These are phyloP conservation scores for Pocillopora damicornis DNA, from an alignment of 64 coral and sea anemone genomes.

Conservation along the genomic window DNA sequence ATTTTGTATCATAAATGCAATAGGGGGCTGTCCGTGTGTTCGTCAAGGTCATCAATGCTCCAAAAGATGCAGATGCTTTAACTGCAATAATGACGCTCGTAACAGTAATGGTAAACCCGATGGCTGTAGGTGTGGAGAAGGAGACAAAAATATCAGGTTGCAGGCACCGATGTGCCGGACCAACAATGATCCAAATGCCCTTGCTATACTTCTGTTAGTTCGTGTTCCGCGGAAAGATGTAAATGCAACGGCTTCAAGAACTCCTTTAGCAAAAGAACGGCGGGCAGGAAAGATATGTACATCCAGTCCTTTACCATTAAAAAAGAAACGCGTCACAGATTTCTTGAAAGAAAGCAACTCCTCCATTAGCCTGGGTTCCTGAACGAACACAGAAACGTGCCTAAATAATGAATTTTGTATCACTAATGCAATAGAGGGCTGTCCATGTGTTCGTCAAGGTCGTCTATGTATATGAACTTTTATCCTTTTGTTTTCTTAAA, in stretches of 20 bases:
- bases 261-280: conserved; percentile 4
- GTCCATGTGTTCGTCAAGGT: conserved; percentile 24
- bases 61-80: conserved; percentile 23
- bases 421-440: neutral
- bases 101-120: neutral
- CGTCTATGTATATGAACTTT: neutral
- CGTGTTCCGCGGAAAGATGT: conserved; percentile 17
- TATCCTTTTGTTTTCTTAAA: too few relatives aligned
- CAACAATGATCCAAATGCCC: neutral
- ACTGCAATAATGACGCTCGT: conserved; percentile 16
- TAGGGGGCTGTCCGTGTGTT: conserved; percentile 11
- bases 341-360: neutral
- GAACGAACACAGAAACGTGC: conserved; percentile 17
- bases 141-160: neutral
- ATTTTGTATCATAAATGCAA: neutral
- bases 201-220: neutral
- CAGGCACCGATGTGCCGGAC: neutral
- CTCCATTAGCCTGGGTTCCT: neutral
- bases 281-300: neutral
- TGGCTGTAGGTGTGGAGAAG: conserved; percentile 19
- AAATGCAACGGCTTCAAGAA: conserved; percentile 30
- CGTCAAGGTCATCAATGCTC: neutral
- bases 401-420: conserved; percentile 17
- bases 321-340: neutral
- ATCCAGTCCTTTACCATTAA: conserved; percentile 30